Evolutionary conservation across 2,113 vertebrate species (phyloP).

Genomic region (Xenopus borealis): DNA sequence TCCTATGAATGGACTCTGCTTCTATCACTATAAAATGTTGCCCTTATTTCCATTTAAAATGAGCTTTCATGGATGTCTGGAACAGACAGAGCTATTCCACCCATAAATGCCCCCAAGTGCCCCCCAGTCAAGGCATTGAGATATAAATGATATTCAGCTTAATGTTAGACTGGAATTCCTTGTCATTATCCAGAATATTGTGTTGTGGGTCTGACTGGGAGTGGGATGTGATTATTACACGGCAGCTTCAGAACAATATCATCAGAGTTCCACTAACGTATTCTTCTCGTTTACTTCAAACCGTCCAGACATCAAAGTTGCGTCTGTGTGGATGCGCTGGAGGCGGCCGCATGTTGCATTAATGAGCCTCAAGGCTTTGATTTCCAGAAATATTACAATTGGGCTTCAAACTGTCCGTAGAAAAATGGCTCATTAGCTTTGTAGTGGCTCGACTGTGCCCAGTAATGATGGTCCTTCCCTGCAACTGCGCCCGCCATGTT

Average conservation of each 20-base stretch:
- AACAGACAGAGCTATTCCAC: too few species aligned
- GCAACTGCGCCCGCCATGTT: conserved; percentile 12
- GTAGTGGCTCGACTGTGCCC: conserved; percentile 6
- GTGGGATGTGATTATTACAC: conserved; percentile 29
- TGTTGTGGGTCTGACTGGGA: conserved; percentile 12
- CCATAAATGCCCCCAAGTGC: too few species aligned
- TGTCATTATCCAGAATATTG: background rate
- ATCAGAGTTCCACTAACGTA: background rate
- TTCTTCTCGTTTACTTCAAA: conserved; percentile 29
- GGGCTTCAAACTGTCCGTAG: conserved; percentile 27
- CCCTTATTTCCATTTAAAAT: too few species aligned
- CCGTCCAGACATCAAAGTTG: conserved; percentile 36
- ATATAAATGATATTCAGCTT: too few species aligned
- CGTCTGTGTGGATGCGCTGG: conserved; percentile 20
- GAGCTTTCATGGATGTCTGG: too few species aligned
- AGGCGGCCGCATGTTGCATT: conserved; percentile 32
- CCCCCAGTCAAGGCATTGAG: too few species aligned
- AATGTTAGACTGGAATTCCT: background rate
- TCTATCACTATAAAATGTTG: too few species aligned
- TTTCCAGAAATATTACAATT: conserved; percentile 37
- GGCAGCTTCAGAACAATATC: conserved; percentile 27
- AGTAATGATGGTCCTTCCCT: conserved; percentile 21
- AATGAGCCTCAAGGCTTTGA: conserved; percentile 34
- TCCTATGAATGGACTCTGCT: too few species aligned
- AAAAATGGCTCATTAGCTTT: conserved; percentile 33